Conservation (phyloP, 92 coral and sea anemone genomes). For the Palythoa grandis region DNA sequence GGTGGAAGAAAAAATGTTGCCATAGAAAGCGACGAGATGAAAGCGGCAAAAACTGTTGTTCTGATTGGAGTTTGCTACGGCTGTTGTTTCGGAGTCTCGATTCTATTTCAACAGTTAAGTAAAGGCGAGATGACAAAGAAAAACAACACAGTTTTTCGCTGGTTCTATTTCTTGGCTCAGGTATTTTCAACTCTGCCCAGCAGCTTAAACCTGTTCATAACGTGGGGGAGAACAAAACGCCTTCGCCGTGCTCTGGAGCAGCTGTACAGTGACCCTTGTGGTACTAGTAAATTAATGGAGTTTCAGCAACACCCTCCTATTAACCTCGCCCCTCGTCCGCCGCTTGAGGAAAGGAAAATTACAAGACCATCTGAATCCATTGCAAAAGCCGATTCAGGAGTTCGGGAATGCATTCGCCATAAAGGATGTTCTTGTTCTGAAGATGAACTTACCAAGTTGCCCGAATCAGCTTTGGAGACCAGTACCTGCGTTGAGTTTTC, state of each 20-base stretch:
- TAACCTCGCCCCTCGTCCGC: slow-evolving; percentile 27
- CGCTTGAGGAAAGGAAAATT: slow-evolving; percentile 22
- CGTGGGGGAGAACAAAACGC: slow-evolving; percentile 24
- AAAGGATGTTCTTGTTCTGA: slow-evolving; percentile 12
- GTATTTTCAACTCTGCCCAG: slow-evolving; percentile 4
- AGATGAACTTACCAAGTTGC: background rate
- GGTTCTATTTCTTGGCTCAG: slow-evolving; percentile 16
- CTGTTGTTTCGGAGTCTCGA: slow-evolving; percentile 10
- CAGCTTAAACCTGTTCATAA: slow-evolving; percentile 2
- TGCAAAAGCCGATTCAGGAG: background rate
- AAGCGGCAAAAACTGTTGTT: slow-evolving; percentile 26
- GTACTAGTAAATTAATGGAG: slow-evolving; percentile 13
- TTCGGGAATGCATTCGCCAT: background rate
- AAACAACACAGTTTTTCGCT: background rate
- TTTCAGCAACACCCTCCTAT: slow-evolving; percentile 32
- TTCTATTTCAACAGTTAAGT: slow-evolving; percentile 20
- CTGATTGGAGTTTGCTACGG: slow-evolving; percentile 15
- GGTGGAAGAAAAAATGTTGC: slow-evolving; percentile 11
- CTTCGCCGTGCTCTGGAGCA: slow-evolving; percentile 21
- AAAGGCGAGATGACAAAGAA: slow-evolving; percentile 19
- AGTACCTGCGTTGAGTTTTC: background rate
- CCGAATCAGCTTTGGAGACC: slow-evolving; percentile 14
- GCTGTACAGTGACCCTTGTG: slow-evolving; percentile 14
- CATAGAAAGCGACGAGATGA: slow-evolving; percentile 29
- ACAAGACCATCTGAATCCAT: background rate